Percentiles rank a stretch among this genome's conserved stretches.
phyloP scores from a whole-genome alignment of 2,113 vertebrate genomes.

The Perca flavescens region DNA sequence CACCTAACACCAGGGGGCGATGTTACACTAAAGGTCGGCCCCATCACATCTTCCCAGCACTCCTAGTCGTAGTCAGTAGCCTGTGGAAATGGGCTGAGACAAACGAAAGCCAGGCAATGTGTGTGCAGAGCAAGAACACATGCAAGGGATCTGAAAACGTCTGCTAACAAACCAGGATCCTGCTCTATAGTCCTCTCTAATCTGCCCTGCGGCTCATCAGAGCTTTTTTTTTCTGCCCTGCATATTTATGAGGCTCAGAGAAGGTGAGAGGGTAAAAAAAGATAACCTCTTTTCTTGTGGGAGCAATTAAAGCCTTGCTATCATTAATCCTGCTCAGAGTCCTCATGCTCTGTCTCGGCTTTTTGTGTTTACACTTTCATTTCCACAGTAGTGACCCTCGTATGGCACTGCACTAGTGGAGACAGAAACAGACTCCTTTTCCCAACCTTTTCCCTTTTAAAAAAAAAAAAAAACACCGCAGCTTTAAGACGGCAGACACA shows the following conservation, averaged over 20 bases:
- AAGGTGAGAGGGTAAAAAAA: conserved; percentile 50
- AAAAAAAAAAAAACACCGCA: background rate
- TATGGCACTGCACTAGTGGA: conserved; percentile 23
- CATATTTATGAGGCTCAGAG: conserved; percentile 77
- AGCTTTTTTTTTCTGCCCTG: conserved; percentile 79
- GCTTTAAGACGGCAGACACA: background rate
- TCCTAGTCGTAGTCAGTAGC: conserved; percentile 27
- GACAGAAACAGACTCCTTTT: conserved; percentile 19
- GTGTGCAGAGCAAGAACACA: conserved; percentile 68
- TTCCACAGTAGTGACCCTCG: conserved; percentile 43
- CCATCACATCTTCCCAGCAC: background rate
- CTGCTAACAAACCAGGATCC: conserved; percentile 77
- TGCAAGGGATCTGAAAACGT: conserved; percentile 68
- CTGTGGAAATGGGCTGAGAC: conserved; percentile 60
- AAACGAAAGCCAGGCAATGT: conserved; percentile 63
- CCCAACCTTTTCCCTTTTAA: background rate
- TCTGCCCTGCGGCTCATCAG: conserved; percentile 79
- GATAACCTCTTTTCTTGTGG: conserved; percentile 74
- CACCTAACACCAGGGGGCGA: conserved; percentile 58
- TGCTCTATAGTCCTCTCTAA: conserved; percentile 72
- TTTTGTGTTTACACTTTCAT: conserved; percentile 68
- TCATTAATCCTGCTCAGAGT: conserved; percentile 76
- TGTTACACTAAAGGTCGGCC: conserved; percentile 43
- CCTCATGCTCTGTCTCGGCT: conserved; percentile 56
- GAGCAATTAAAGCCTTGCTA: conserved; percentile 76